phyloP scores from a whole-genome alignment of 1,140 invertebrate species.

The Solen grandis region DNA sequence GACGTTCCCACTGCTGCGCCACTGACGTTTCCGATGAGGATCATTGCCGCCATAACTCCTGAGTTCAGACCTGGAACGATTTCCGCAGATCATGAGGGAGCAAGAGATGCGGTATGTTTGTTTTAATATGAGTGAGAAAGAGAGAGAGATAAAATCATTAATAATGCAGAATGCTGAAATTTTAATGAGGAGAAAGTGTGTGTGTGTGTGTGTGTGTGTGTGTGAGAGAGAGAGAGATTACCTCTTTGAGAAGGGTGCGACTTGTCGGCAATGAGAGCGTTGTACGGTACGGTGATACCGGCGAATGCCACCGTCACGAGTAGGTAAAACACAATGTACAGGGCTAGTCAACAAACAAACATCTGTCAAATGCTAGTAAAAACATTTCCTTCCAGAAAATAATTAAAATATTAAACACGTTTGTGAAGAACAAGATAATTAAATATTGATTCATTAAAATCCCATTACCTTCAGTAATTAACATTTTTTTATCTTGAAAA shows the following conservation, averaged over 20 bases:
- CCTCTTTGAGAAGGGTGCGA: constrained; percentile 79
- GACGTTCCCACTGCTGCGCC: constrained; percentile 76
- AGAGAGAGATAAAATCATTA: background rate
- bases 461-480: no score
- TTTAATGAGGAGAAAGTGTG: no score
- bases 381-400: no score
- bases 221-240: no score
- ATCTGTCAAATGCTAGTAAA: no score
- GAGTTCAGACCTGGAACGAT: constrained; percentile 75
- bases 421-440: no score
- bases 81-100: background rate
- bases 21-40: constrained; percentile 76
- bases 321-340: constrained; percentile 77
- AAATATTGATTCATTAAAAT: no score
- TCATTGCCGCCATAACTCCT: constrained; percentile 79
- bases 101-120: background rate
- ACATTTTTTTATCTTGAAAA: no score
- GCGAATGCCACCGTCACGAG: constrained; percentile 75
- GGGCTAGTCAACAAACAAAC: constrained; percentile 66
- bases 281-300: constrained; percentile 75
- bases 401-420: no score
- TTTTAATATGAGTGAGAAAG: background rate
- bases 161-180: no score
- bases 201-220: no score
- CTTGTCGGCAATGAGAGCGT: constrained; percentile 79